phyloP scores from a whole-genome alignment of 1,140 invertebrate genomes.

The Kradibia gibbosae region DNA sequence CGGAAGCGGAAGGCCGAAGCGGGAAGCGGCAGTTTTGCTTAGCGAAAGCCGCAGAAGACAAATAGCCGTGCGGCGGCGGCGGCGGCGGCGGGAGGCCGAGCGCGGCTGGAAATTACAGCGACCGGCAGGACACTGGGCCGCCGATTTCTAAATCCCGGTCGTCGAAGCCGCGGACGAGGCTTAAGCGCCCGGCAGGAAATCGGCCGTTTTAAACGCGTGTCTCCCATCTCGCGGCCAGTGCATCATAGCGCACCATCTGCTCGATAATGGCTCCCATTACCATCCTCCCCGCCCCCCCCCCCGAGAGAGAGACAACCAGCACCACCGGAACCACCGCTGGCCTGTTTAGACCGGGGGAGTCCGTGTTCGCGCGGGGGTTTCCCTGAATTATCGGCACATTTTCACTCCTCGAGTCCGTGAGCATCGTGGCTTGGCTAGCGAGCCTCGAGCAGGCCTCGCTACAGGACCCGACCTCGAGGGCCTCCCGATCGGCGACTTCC shows the following conservation, averaged over 20 bases:
- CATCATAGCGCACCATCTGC: slow-evolving; percentile 72
- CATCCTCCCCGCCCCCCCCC: no score
- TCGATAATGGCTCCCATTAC: slow-evolving; percentile 72
- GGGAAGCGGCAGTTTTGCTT: not conserved
- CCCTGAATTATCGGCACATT: slow-evolving; percentile 70
- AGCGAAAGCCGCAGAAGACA: not conserved
- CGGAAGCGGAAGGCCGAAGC: not conserved
- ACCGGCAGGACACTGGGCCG: not conserved
- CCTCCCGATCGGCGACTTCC: no score
- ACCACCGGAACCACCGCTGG: no score
- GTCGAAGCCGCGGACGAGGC: not conserved
- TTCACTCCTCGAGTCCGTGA: slow-evolving; percentile 56
- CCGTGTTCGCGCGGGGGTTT: slow-evolving; percentile 66
- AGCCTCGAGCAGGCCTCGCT: no score
- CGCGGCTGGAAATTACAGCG: slow-evolving; percentile 5
- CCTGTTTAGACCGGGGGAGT: no score
- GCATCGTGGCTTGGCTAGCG: no score
- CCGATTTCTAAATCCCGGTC: slow-evolving; percentile 20
- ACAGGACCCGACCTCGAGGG: no score
- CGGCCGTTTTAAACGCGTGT: not conserved
- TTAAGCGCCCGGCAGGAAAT: not conserved
- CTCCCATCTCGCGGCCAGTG: slow-evolving; percentile 60
- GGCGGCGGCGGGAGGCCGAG: no score
- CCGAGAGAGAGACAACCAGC: no score
- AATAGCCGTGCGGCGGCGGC: no score